Evolutionary conservation across 1,140 invertebrate genomes (phyloP), one percentile per base, ranked within the genome.

Genomic region (Tribolium castaneum): DNA sequence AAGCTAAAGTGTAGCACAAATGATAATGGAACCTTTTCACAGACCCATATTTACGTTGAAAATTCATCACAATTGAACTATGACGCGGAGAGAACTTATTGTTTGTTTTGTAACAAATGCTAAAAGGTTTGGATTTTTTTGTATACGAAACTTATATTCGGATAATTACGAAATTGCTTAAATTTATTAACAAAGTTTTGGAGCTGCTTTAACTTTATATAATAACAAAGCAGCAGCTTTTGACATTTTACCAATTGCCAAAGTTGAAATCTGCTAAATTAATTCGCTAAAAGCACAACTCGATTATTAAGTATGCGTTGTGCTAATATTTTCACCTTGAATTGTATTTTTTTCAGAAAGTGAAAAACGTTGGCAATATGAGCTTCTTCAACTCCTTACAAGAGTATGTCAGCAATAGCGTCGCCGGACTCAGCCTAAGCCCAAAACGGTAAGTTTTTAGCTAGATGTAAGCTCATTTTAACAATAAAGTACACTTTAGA

Each of bases 361-460:
- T 35, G 59, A 12, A 66, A 9, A 62, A 35, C 25, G 12, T 66
- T 30, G n/a, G 52, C 73, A 88, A 83, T 73, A 95, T 95, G 94
- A 95, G 94, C 90, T 95, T 95, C 88, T 92, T 95, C 84, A 93
- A 92, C 83, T 94, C 93, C 6, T 86, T 95, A 77, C 93, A 94
- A 82, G 93, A 95, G 85, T 94, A 94, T 86, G 93, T 95, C 83
- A 91, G 89, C 75, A 88, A 88, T 76, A 93, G 93, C 82, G 94
- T 95, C 74, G 93, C 93, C 7, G 94, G 91, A 81, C 86, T 95
- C 72, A 92, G 90, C 35, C 86, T 95, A n/a, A 93, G 93, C 75
- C 93, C 94, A 34, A 93, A 94, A 78, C 90, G 94, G 78, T 94
- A 81, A 83, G 82, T 45, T 9, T 45, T 45, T 4, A 30, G 6